phyloP scores from a whole-genome alignment of 2,113 vertebrate species.

The Corythornis madagascariensis region DNA sequence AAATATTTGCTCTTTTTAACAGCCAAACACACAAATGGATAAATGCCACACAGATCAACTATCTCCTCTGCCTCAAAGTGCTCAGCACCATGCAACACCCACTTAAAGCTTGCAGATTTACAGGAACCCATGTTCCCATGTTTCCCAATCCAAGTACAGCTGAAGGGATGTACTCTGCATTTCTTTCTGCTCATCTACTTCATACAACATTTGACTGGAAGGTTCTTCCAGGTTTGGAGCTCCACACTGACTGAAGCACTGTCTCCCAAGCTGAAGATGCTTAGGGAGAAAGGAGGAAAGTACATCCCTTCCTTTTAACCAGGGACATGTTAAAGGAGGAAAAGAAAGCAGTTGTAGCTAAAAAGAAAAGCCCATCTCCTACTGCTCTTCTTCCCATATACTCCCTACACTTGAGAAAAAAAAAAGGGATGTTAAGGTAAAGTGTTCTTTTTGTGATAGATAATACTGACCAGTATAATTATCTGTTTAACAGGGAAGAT shows the following conservation, averaged over 20 bases:
- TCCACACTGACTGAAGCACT: not conserved
- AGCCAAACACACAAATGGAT: not conserved
- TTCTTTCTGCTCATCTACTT: not conserved
- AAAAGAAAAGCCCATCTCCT: not conserved
- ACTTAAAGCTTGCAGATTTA: not conserved
- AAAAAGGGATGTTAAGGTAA: rapidly evolving
- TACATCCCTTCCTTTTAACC: not conserved
- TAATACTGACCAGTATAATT: not conserved
- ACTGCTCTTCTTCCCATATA: not conserved
- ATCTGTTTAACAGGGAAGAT: not conserved
- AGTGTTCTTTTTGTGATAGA: not conserved
- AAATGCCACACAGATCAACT: not conserved
- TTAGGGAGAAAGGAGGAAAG: not conserved
- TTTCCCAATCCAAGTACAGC: not conserved
- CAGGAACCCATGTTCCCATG: not conserved
- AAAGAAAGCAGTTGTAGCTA: not conserved
- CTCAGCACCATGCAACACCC: not conserved
- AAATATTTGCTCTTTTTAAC: not conserved
- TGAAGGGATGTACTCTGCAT: not conserved
- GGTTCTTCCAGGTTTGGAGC: not conserved
- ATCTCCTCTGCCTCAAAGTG: not conserved
- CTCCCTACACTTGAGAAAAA: not conserved
- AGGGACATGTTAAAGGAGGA: not conserved
- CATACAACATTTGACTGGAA: not conserved
- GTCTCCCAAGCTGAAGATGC: not conserved